These are phyloP conservation scores for Candoia aspera DNA, from an alignment of 2,113 vertebrate genomes.

Conservation along the genomic window DNA sequence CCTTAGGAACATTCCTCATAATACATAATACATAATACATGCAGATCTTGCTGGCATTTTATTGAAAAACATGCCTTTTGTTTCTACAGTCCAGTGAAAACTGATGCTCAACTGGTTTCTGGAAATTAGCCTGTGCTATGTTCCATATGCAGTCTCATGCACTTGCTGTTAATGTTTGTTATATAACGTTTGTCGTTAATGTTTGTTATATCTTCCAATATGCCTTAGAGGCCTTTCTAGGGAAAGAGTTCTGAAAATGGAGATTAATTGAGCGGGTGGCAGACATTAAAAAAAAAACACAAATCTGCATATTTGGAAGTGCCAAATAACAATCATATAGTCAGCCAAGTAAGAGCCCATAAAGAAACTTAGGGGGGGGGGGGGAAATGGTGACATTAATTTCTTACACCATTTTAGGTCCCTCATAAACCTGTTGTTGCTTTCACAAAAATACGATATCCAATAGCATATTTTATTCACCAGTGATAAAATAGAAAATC, in stretches of 20 bases:
- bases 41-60: background rate
- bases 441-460: conserved; percentile 69
- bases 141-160: conserved; percentile 54
- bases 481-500: conserved; percentile 49
- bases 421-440: conserved; percentile 66
- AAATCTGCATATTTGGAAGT: conserved; percentile 55
- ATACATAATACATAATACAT: background rate
- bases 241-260: conserved; percentile 52
- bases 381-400: conserved; percentile 50
- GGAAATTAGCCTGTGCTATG: conserved; percentile 35
- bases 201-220: conserved; percentile 47
- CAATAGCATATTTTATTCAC: conserved; percentile 64
- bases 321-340: conserved; percentile 56
- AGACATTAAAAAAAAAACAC: conserved; percentile 62
- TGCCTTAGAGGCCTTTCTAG: conserved; percentile 42
- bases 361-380: conserved; percentile 44
- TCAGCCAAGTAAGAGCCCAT: conserved; percentile 60
- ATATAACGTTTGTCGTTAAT: conserved; percentile 52
- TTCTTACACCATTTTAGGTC: conserved; percentile 65
- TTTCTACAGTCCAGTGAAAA: conserved; percentile 27
- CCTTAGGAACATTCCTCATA: background rate
- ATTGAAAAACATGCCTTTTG: background rate
- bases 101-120: background rate
- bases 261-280: conserved; percentile 37
- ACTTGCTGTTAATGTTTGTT: conserved; percentile 38